Percentiles rank a stretch among this genome's conserved stretches.
phyloP scores from a whole-genome alignment of 2,888 invertebrate genomes.

The Malthinus flaveolus region DNA sequence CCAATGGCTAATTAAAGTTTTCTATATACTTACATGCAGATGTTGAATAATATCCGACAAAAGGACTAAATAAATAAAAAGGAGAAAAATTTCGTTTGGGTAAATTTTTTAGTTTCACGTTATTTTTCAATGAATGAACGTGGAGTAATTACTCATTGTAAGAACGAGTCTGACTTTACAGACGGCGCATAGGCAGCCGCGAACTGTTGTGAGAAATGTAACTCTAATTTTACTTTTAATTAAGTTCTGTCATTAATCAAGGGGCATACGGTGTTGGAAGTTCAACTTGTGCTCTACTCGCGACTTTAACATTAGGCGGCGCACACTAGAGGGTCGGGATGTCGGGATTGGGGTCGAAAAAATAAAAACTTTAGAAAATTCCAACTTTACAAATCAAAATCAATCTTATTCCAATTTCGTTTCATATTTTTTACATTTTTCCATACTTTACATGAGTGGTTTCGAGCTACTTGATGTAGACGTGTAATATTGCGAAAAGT shows the following conservation, averaged over 20 bases:
- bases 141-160: constrained; percentile 28
- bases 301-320: constrained; percentile 31
- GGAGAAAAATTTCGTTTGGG: not conserved
- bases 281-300: constrained; percentile 24
- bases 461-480: constrained; percentile 5
- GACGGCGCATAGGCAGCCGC: constrained; percentile 39
- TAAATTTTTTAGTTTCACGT: too few species aligned
- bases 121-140: constrained; percentile 18
- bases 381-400: too few species aligned
- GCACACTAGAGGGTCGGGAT: constrained; percentile 16
- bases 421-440: too few species aligned
- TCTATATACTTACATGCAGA: constrained; percentile 22
- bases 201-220: constrained; percentile 50
- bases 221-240: constrained; percentile 57
- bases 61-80: not conserved
- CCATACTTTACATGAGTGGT: too few species aligned
- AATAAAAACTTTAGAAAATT: too few species aligned
- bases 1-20: constrained; percentile 30
- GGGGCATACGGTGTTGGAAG: constrained; percentile 40
- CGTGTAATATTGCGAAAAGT: constrained; percentile 14
- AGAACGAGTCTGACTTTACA: constrained; percentile 28
- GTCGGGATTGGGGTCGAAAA: not conserved
- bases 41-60: constrained; percentile 6
- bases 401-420: too few species aligned
- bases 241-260: constrained; percentile 59